phyloP scores from a whole-genome alignment of 1,140 invertebrate genomes.

The Eriosoma lanigerum region DNA sequence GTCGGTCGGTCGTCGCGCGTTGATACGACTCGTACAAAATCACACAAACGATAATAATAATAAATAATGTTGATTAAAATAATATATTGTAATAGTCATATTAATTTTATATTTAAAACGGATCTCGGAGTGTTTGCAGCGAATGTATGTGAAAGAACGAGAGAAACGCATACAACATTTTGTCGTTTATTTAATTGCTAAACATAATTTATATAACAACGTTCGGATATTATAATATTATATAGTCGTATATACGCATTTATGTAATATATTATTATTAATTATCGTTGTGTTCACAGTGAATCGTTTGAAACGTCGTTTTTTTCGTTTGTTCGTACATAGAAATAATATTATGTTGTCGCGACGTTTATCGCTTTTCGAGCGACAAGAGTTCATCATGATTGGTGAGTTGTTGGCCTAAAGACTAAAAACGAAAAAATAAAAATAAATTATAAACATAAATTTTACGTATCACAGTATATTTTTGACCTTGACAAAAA shows the following conservation, averaged over 20 bases:
- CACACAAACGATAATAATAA: neutral
- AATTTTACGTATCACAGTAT: neutral
- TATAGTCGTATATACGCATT: neutral
- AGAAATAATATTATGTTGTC: slow-evolving; percentile 21
- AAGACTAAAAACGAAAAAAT: too few species aligned
- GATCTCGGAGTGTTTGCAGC: too few species aligned
- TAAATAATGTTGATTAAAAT: neutral
- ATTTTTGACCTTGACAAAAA: slow-evolving; percentile 18
- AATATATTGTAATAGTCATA: too few species aligned
- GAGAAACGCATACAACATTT: too few species aligned
- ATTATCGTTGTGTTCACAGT: neutral
- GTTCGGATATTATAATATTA: too few species aligned
- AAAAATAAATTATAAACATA: too few species aligned
- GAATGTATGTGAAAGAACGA: too few species aligned
- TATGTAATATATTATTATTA: too few species aligned
- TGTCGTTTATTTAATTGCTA: too few species aligned
- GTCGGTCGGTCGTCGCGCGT: neutral
- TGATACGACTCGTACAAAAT: neutral
- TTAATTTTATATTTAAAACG: too few species aligned
- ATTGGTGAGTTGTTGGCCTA: slow-evolving; percentile 25
- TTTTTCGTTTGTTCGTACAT: neutral
- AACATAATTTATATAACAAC: too few species aligned
- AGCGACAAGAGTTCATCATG: slow-evolving; percentile 39
- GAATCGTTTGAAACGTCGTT: neutral
- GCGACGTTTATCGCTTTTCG: slow-evolving; percentile 34